Evolutionary conservation across 2,888 invertebrate genomes (phyloP).

Genomic region (Calameuta idolon): DNA sequence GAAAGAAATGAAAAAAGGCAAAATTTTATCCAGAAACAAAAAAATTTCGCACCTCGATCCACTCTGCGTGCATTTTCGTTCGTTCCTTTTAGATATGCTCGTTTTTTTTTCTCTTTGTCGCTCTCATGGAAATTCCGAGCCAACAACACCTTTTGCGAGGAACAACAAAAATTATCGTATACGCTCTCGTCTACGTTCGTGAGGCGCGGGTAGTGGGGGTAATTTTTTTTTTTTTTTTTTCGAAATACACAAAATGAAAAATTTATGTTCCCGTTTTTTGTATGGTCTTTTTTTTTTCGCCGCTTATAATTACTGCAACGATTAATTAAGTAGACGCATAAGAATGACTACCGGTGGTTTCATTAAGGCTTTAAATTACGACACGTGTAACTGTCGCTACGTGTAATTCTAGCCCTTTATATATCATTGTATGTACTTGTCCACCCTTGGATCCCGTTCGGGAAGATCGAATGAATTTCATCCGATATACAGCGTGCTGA

Average conservation of each 20-base stretch:
- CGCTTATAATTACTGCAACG: constrained; percentile 4
- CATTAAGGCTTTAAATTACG: neutral
- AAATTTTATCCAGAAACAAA: neutral
- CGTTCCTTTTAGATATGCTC: neutral
- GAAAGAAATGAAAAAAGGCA: neutral
- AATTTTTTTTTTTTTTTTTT: constrained; percentile 9
- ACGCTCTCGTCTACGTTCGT: neutral
- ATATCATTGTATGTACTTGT: neutral
- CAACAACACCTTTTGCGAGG: neutral
- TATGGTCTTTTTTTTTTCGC: neutral
- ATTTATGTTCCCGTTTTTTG: constrained; percentile 13
- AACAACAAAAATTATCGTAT: neutral
- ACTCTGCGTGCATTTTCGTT: neutral
- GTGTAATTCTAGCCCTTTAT: neutral
- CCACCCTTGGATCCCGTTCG: neutral
- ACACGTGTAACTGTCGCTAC: neutral
- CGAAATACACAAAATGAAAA: constrained; percentile 3
- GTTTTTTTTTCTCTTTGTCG: neutral
- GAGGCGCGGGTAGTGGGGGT: neutral
- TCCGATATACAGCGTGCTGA: constrained; percentile 17
- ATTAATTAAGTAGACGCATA: neutral
- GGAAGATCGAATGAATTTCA: constrained; percentile 21
- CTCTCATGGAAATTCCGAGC: neutral
- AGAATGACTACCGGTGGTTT: neutral
- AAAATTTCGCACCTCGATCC: neutral